Percentiles rank a stretch among this genome's conserved stretches.
Evolutionary conservation across 2,888 invertebrate genomes (phyloP).

Genomic region (Eucera pruinosa): DNA sequence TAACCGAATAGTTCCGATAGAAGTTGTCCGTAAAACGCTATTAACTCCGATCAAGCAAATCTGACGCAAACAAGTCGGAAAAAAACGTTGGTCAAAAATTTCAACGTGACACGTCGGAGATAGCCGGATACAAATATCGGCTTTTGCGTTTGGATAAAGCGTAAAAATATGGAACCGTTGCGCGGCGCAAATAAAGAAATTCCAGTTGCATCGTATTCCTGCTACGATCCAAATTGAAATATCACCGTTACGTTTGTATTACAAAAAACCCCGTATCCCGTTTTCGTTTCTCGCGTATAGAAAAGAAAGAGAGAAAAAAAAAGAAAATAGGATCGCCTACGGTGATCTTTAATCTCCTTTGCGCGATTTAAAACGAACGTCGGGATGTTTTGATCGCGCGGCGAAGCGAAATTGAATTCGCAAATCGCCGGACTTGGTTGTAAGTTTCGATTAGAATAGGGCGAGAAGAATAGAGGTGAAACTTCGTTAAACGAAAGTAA

Average conservation of each 20-base stretch:
- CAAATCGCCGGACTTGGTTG: neutral
- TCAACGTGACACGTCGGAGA: neutral
- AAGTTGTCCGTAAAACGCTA: neutral
- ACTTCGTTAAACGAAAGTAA: neutral
- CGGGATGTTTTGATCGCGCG: neutral
- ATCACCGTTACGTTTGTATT: neutral
- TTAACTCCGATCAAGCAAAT: constrained; percentile 4
- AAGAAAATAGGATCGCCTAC: too few relatives aligned
- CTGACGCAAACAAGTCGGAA: too few relatives aligned
- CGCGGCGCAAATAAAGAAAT: neutral
- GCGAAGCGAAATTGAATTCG: neutral
- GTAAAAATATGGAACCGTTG: constrained; percentile 12
- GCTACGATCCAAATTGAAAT: neutral
- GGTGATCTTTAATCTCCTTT: too few relatives aligned
- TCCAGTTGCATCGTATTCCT: neutral
- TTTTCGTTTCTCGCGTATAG: too few relatives aligned
- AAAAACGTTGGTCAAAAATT: constrained; percentile 18
- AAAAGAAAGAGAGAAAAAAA: too few relatives aligned
- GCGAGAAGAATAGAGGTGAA: neutral
- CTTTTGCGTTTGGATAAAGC: neutral
- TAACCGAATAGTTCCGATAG: too few relatives aligned
- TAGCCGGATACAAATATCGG: neutral
- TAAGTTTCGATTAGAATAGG: neutral
- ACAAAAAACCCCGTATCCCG: neutral
- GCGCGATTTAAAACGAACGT: too few relatives aligned